A percentile compares a stretch with the other conserved stretches of the same genome.
These are phyloP conservation scores for Nemopilema nomurai DNA, from an alignment of 30 jellyfish, hydroid and myxozoan species.

Conservation along the genomic window DNA sequence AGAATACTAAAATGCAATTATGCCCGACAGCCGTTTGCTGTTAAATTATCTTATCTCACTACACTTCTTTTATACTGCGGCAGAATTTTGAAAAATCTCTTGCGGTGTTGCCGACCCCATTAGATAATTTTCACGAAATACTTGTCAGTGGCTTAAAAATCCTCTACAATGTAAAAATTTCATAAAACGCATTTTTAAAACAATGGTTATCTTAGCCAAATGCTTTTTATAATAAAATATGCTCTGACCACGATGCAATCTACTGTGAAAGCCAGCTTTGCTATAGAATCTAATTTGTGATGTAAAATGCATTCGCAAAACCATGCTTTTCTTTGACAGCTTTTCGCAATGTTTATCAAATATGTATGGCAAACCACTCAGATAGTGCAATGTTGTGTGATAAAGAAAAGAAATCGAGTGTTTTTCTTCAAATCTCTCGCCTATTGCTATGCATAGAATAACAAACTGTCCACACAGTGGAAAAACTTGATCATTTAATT, in stretches of 20 bases:
- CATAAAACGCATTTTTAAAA: neutral
- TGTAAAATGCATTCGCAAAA: neutral
- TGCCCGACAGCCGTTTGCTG: neutral
- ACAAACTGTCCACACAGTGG: too few relatives aligned
- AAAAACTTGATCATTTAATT: too few relatives aligned
- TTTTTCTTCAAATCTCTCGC: neutral
- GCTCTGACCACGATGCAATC: neutral
- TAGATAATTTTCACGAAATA: neutral
- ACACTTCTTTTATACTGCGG: neutral
- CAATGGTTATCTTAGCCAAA: neutral
- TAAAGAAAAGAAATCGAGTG: neutral
- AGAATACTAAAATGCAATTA: neutral
- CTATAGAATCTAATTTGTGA: too few relatives aligned
- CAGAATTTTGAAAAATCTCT: neutral
- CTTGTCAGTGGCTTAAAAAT: neutral
- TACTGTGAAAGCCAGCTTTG: neutral
- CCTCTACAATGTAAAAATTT: neutral
- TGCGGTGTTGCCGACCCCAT: neutral
- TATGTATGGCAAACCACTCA: neutral
- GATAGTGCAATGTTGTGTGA: neutral
- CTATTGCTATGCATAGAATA: too few relatives aligned
- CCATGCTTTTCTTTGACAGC: neutral
- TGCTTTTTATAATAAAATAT: too few relatives aligned
- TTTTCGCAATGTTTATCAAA: neutral
- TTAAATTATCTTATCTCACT: neutral